Percentiles rank a stretch among this genome's conserved stretches.
Evolutionary conservation across 2,113 vertebrate species (phyloP).

Genomic region (Bolborhynchus lineola): DNA sequence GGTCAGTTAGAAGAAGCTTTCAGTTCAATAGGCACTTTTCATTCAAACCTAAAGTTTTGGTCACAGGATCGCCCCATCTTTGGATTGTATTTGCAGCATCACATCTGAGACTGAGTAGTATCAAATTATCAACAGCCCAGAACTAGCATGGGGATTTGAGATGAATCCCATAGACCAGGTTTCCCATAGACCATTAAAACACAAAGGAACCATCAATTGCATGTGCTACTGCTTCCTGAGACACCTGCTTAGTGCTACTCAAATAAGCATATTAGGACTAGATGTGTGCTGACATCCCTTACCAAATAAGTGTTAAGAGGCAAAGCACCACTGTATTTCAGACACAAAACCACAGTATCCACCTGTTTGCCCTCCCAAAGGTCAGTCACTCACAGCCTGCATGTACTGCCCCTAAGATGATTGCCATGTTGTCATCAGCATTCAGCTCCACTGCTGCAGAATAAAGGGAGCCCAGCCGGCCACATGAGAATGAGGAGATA

Average conservation of each 20-base stretch:
- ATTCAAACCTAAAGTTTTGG: background rate
- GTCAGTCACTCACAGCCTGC: background rate
- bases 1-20: background rate
- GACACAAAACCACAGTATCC: background rate
- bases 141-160: background rate
- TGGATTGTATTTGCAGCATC: background rate
- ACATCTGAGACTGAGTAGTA: background rate
- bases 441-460: slow-evolving; percentile 56
- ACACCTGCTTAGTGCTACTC: background rate
- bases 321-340: background rate
- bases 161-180: background rate
- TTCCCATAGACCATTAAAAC: background rate
- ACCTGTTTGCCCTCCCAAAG: background rate
- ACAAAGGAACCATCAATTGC: background rate
- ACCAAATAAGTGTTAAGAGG: slow-evolving; percentile 9
- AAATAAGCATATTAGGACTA: background rate
- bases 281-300: background rate
- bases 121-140: background rate
- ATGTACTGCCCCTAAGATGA: slow-evolving; percentile 29
- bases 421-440: slow-evolving; percentile 70
- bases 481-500: slow-evolving; percentile 69
- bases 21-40: background rate
- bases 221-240: background rate
- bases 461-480: slow-evolving; percentile 55
- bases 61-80: background rate